Base-by-base conservation (phyloP, 2,797 vertebrate species). In the Microctenopoma lineatum region DNA sequence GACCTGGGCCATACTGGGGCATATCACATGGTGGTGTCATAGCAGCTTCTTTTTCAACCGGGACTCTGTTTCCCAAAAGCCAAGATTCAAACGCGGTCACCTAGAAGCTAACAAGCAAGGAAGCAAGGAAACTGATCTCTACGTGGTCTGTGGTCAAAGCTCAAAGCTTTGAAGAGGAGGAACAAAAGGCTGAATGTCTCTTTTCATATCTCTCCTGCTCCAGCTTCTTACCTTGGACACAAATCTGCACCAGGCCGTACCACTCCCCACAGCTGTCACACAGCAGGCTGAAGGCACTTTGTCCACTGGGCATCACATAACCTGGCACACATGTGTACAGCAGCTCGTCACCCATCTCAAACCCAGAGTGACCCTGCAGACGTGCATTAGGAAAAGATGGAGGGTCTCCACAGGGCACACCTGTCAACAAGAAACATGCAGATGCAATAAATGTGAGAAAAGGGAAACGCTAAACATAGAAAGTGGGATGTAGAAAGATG, bases 251-350 rank as follows among this genome's bases (percentile, higher is more conserved):
- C 42, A 95, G 88, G 38, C 97, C 97, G 0, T 97, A 99, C 97
- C 97, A 99, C 90, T 98, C 96, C 6, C 96, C 97, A 1, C 97
- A 99, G 88, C 96, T 96, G 92, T 97, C 94, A 1, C 97, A 99
- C 44, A 98, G 88, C 86, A 99, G 88, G 0, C 96, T 97, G 91
- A 98, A 98, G 0, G 94, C 94, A 0, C 75, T 88, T 50, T 95
- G 92, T 4, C 91, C 94, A 41, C 73, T 93, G 60, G 95, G 93
- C 71, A 95, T 93, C 61, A 83, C 5, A 0, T 96, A 94, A 6
- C 96, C 96, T 0, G 92, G 94, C 39, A 91, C 88, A 0, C 97
- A 99, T 1, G 93, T 56, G 1, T 97, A 98, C 21, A 97, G 92
- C 74, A 98, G 89, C 90, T 99, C 97, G 0, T 97, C 97, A 0